Evolutionary conservation across 2,797 vertebrate genomes (phyloP), one percentile per base, ranked within the genome.

Genomic region (Borostomias antarcticus): DNA sequence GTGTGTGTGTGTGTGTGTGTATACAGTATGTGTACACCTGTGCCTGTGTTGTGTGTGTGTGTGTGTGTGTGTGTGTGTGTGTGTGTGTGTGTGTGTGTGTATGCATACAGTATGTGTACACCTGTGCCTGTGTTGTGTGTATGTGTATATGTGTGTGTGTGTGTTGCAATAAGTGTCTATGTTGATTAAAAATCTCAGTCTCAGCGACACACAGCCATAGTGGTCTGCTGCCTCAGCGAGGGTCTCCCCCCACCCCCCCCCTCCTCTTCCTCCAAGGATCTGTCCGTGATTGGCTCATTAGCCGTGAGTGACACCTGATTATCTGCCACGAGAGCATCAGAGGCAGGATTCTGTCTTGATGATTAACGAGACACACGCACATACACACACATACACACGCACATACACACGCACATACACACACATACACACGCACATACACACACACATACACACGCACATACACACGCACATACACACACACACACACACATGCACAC

Each of bases 1-100:
- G 26, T 17, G 43, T 23, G 25, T 62, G 13, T 45, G 58, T 17
- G 28, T 33, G 25, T 51, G 45, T 62, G 47, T 62, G 50, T 53
- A 33, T 48, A 40, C 30, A n/a, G 50, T 53, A 15, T 54, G 33
- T 64, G 50, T n/a, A 51, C 43, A 33, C 28, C 23, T 30, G 17
- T n/a, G 51, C 9, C 5, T 21, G 25, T 28, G 43, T 48, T 43
- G 28, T 54, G 63, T 61, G 35, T 11, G 7, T 37, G 35, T 37
- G 35, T 37, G 35, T 37, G 35, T 37, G 7, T 37, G 35, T 37
- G 35, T 11, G 7, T 37, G 35, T 37, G 35, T 37, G 37, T 37
- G 35, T 40, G 53, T 25, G 25, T 40, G 37, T 40, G 37, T 4
- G 1, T 40, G 37, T 13, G 52, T 13, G 52, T 28, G 26, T 4